These are phyloP conservation scores for Thaumetopoea pityocampa DNA, from an alignment of 1,140 invertebrate genomes.

Conservation along the genomic window DNA sequence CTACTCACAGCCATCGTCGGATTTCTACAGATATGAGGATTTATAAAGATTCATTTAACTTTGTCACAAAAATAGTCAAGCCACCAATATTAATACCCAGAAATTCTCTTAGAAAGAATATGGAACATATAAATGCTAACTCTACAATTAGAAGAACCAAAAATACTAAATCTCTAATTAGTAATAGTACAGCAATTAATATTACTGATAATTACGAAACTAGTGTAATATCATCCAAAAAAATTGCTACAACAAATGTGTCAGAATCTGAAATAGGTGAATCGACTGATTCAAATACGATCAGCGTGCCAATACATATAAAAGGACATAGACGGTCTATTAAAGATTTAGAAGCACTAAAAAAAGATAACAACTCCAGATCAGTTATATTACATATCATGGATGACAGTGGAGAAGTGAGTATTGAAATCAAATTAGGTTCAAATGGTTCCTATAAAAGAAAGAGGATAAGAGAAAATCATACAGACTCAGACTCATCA, in stretches of 20 bases:
- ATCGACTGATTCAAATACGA: not conserved
- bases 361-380: constrained; percentile 2
- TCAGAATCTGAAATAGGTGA: not conserved
- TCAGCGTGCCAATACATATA: not conserved
- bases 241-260: not conserved
- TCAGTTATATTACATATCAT: constrained; percentile 31
- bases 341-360: constrained; percentile 4
- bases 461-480: not conserved
- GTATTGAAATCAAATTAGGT: constrained; percentile 30
- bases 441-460: constrained; percentile 1
- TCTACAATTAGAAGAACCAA: too few relatives aligned
- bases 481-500: not conserved
- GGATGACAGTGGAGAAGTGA: constrained; percentile 18
- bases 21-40: too few relatives aligned
- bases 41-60: too few relatives aligned
- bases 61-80: too few relatives aligned
- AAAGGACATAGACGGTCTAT: constrained; percentile 33
- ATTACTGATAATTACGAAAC: too few relatives aligned
- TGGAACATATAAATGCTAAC: too few relatives aligned
- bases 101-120: too few relatives aligned
- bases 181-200: too few relatives aligned
- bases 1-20: too few relatives aligned
- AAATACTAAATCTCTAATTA: too few relatives aligned
- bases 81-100: too few relatives aligned
- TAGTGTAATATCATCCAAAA: too few relatives aligned